A percentile compares a stretch with the other conserved stretches of the same genome.
These are phyloP conservation scores for Eupeodes corollae DNA, from an alignment of 1,140 invertebrate genomes.

Conservation along the genomic window DNA sequence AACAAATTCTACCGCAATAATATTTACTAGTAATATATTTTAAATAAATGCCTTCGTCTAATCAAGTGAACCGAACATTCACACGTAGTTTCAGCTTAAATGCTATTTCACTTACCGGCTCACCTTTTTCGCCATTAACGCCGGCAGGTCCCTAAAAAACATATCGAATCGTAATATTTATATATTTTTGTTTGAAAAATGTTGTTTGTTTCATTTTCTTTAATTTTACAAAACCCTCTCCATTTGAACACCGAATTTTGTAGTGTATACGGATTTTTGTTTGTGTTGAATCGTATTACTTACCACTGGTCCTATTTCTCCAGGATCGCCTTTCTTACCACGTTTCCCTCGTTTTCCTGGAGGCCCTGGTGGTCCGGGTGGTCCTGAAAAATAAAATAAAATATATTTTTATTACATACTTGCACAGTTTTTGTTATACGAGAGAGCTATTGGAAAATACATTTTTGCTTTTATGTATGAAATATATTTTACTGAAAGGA, in stretches of 20 bases:
- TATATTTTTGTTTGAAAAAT: background rate
- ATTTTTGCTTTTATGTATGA: no score
- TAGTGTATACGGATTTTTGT: constrained; percentile 6
- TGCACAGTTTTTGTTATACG: no score
- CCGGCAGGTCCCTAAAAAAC: constrained; percentile 74
- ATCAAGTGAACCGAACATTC: no score
- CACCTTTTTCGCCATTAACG: constrained; percentile 86
- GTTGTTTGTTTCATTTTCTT: background rate
- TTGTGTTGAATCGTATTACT: constrained; percentile 27
- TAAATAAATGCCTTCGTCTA: no score
- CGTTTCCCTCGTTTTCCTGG: constrained; percentile 76
- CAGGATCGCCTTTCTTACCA: constrained; percentile 77
- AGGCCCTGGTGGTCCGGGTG: constrained; percentile 60
- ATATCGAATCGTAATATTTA: background rate
- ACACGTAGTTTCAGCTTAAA: background rate
- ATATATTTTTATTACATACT: no score
- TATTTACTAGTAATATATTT: no score
- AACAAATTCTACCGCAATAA: no score
- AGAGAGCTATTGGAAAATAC: no score
- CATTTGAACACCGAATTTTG: background rate
- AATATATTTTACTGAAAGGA: no score
- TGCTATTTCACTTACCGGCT: constrained; percentile 66
- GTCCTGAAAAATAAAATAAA: constrained; percentile 42
- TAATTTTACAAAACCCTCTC: background rate
- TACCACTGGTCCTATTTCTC: constrained; percentile 64